Percentiles rank a stretch among this genome's conserved stretches.
phyloP scores from a whole-genome alignment of 2,797 vertebrate genomes.

The Danio choprae region DNA sequence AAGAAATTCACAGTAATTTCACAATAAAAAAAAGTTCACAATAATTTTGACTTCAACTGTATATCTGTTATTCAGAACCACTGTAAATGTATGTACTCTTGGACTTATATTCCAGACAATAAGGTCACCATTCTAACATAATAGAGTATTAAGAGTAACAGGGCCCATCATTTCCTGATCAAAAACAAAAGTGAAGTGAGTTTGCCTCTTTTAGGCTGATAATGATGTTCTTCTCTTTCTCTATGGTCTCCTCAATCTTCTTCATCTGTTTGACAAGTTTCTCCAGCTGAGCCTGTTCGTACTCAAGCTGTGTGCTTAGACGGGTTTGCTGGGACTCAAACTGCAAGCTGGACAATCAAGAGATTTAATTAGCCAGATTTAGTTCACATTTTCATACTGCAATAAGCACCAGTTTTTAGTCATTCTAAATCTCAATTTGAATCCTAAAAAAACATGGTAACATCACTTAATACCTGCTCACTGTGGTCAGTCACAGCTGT shows the following conservation, averaged over 20 bases:
- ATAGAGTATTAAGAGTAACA: no score
- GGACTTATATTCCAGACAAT: no score
- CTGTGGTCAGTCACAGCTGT: not conserved
- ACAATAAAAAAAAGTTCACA: no score
- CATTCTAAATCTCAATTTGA: no score
- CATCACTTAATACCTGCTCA: no score
- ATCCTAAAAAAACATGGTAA: no score
- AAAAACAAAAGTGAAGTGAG: not conserved
- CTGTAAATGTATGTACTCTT: no score
- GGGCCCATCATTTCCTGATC: not conserved
- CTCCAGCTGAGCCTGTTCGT: slow-evolving; percentile 79
- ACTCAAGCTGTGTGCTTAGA: slow-evolving; percentile 85
- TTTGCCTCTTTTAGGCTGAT: slow-evolving; percentile 79
- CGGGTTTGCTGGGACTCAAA: slow-evolving; percentile 88
- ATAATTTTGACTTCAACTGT: no score
- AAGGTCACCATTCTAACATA: no score
- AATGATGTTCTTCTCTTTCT: slow-evolving; percentile 74
- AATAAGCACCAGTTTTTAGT: no score
- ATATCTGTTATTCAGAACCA: no score
- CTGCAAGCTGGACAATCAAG: slow-evolving; percentile 80
- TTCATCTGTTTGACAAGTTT: slow-evolving; percentile 74
- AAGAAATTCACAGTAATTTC: no score
- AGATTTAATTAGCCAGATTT: not conserved
- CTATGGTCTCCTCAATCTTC: slow-evolving; percentile 73
- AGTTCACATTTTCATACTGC: not conserved